Evolutionary conservation across 2,797 vertebrate species (phyloP), one percentile per base, ranked within the genome.

Genomic region (Zalophus californianus): DNA sequence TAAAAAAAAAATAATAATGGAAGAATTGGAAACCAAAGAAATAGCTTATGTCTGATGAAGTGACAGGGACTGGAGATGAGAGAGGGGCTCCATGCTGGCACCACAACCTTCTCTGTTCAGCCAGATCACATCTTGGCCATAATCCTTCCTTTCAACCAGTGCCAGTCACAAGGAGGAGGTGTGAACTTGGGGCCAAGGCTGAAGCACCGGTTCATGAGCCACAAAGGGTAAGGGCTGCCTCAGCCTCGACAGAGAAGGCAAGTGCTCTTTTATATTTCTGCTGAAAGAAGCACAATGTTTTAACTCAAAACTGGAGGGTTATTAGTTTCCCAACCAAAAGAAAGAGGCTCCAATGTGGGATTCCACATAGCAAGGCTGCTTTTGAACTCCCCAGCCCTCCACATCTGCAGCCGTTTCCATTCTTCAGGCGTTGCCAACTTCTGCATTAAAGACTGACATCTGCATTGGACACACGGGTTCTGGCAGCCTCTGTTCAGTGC

Each of bases 261-360:
- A 93, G 35, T 3, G 64, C 25, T 91, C 80, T 87, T 92, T 97
- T 88, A 96, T 73, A 96, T 58, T 44, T 75, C 21, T 15, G 2
- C 88, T 94, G 86, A 98, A 97, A 98, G 72, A 93, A 97, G 66
- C 4, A 95, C 91, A 94, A 4, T n/a, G 88, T 97, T 97, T 96
- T 96, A 97, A 56, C 85, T 98, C 91, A 91, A 91, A 97, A 79
- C 38, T 82, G 25, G 77, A 52, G 91, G 44, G 84, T 93, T 52
- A 96, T 97, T 98, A 78, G 56, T 96, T 96, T 98, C 96, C 94
- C 29, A 0, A 92, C 93, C 92, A 70, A 79, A 48, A 96, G 86
- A 92, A 91, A 96, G 62, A 48, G 80, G 91, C 56, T 98, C 38
- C 79, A 93, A 94, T 60, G 94, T 60, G 72, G 60, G n/a, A 90